Evolutionary conservation across 2,113 vertebrate species (phyloP).

Genomic region (Elaphurus davidianus): DNA sequence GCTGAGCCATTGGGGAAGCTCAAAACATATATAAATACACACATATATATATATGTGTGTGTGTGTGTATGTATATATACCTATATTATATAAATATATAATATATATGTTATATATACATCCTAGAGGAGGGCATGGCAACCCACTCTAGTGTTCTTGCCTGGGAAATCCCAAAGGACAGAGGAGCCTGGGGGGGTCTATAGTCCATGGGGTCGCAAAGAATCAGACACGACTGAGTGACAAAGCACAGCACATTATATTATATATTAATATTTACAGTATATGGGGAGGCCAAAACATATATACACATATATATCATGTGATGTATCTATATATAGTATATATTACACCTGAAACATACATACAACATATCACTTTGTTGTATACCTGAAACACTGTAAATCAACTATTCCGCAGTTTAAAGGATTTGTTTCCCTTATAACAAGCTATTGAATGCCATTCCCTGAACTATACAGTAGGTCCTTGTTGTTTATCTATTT

Average conservation of each 20-base stretch:
- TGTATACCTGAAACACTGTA: background rate
- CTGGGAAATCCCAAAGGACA: background rate
- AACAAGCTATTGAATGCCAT: background rate
- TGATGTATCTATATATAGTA: background rate
- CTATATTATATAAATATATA: background rate
- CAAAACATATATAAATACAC: background rate
- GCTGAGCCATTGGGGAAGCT: background rate
- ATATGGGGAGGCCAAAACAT: background rate
- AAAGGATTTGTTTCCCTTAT: background rate
- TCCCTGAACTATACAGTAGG: background rate
- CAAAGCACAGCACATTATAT: background rate
- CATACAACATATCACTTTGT: background rate
- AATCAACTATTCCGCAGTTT: background rate
- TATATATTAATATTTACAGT: background rate
- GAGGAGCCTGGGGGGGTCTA: rapidly evolving
- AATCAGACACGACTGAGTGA: rapidly evolving
- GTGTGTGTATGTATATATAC: background rate
- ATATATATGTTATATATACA: background rate
- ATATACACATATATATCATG: background rate
- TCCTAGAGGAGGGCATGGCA: background rate
- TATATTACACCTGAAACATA: background rate
- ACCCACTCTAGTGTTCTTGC: background rate
- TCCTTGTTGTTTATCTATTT: background rate
- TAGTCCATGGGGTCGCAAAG: background rate
- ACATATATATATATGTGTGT: background rate